Evolutionary conservation across 1,140 invertebrate genomes (phyloP), one percentile per base, ranked within the genome.

Genomic region (Zaprionus davidi): DNA sequence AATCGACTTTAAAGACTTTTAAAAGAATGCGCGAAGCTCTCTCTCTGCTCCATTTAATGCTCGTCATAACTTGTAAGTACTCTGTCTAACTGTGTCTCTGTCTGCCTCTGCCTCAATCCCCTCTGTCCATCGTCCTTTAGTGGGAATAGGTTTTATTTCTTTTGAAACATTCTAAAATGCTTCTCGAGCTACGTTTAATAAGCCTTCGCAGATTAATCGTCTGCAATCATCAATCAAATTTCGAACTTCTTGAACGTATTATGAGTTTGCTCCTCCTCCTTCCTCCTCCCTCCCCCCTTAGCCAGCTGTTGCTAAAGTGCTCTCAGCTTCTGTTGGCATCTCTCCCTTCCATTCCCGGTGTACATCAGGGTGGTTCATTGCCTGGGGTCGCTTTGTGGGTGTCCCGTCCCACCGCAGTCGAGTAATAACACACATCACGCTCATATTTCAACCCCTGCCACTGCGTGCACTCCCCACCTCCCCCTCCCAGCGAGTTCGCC

Each of bases 361-460:
- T 34, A 34, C 31, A 11, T 26, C 17, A 60, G 66, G 71, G 71
- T 74, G 59, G 24, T 28, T 70, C 44, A 17, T 3, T 17, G 22
- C 44, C 34, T 62, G 41, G 67, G 57, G 22, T 46, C 36, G 62
- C 56, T n/a, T 15, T 63, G 58, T 63, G 60, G 69, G 59, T 71
- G 69, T 76, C 62, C 63, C 17, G 34, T 26, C 46, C 13, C 58
- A 31, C 41, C 41, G 41, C 41, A 46, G 56, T 24, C 46, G 26
- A 22, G 75, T 76, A 67, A 67, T 73, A 78, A 68, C 58, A 77
- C 53, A 76, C 34, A 81, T 79, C 67, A 62, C 71, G 81, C 81
- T 87, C 81, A 88, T 87, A 88, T 87, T 87, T 86, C 82, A 87
- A 80, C 62, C 66, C 51, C 62, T 17, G 5, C 13, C 46, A 51